A percentile compares a stretch with the other conserved stretches of the same genome.
phyloP scores from a whole-genome alignment of 1,140 invertebrate genomes.

The Helicoverpa zea region DNA sequence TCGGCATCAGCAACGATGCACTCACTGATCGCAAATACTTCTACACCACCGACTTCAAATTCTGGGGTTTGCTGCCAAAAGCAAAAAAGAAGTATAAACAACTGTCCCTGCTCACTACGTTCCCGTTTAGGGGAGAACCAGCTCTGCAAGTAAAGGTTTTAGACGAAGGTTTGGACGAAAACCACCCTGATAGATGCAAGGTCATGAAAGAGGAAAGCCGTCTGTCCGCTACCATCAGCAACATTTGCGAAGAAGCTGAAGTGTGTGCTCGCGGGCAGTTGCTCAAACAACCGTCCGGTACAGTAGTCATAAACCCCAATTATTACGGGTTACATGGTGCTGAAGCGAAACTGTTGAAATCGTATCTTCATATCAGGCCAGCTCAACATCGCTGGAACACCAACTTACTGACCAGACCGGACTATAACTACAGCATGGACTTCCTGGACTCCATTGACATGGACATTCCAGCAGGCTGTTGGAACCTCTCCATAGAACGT shows the following conservation, averaged over 20 bases:
- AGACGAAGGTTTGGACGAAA: conserved; percentile 83
- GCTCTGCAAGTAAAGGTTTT: conserved; percentile 77
- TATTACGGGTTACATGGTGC: conserved; percentile 89
- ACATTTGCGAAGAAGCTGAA: conserved; percentile 90
- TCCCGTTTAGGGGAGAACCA: conserved; percentile 77
- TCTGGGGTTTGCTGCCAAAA: conserved; percentile 90
- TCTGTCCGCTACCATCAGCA: conserved; percentile 89
- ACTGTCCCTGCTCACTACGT: conserved; percentile 85
- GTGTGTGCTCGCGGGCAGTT: conserved; percentile 91
- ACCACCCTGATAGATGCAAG: conserved; percentile 80
- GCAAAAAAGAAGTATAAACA: conserved; percentile 87
- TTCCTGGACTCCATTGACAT: conserved; percentile 91
- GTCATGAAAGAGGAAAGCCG: conserved; percentile 92
- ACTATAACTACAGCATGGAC: conserved; percentile 93
- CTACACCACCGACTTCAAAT: conserved; percentile 90
- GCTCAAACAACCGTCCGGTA: conserved; percentile 89
- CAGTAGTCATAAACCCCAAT: conserved; percentile 89
- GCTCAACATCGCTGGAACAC: conserved; percentile 90
- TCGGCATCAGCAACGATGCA: conserved; percentile 90
- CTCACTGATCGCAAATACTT: conserved; percentile 89
- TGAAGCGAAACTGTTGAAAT: conserved; percentile 89
- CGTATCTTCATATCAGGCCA: conserved; percentile 90
- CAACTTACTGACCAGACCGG: conserved; percentile 90
- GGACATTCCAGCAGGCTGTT: conserved; percentile 89
- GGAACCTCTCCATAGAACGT: conserved; percentile 88